Evolutionary conservation across 2,797 vertebrate species (phyloP).

Genomic region (Rhynchonycteris naso): DNA sequence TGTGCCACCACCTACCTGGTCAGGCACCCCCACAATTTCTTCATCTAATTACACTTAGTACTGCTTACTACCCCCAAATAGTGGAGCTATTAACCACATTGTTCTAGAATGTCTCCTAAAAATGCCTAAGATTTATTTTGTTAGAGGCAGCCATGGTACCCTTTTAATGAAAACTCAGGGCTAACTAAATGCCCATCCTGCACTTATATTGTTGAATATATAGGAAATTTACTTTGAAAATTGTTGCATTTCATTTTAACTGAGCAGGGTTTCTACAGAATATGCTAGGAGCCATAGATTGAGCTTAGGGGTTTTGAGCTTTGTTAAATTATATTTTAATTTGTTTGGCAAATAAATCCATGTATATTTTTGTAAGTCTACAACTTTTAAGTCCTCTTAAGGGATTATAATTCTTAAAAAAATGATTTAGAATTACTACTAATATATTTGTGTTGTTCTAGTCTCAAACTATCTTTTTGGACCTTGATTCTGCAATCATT

Average conservation of each 20-base stretch:
- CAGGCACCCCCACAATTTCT: background rate
- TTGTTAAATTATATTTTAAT: background rate
- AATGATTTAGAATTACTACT: background rate
- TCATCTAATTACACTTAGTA: background rate
- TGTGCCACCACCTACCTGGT: no score
- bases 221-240: conserved; percentile 42
- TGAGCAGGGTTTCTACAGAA: background rate
- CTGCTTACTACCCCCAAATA: background rate
- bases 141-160: background rate
- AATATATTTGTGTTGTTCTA: background rate
- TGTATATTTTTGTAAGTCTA: background rate
- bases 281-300: background rate
- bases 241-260: background rate
- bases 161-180: background rate
- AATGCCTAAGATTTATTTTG: background rate
- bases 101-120: conserved; percentile 36
- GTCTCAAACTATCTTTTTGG: background rate
- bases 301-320: conserved; percentile 16
- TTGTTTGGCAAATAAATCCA: background rate
- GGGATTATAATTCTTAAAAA: background rate
- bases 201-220: background rate
- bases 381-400: background rate
- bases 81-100: background rate
- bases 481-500: background rate
- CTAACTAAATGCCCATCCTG: background rate